Evolutionary conservation across 2,888 invertebrate species (phyloP).

Genomic region (Sicus ferrugineus): DNA sequence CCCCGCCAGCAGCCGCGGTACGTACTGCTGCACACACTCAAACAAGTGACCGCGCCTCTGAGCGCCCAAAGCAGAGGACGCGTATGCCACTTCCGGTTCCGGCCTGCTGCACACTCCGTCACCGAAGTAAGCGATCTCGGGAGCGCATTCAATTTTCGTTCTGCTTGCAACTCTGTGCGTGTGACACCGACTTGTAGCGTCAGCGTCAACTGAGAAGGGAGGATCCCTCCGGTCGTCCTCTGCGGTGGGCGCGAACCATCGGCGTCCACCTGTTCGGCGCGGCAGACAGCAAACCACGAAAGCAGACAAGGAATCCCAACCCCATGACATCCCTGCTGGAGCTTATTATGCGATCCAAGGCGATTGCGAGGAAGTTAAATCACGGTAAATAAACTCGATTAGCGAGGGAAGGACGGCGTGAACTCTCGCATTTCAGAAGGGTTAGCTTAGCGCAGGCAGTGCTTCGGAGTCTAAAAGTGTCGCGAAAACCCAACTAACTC

Average conservation of each 20-base stretch:
- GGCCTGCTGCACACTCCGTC: background rate
- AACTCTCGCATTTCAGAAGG: too few species aligned
- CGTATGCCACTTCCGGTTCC: conserved; percentile 13
- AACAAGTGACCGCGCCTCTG: background rate
- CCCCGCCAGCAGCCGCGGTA: background rate
- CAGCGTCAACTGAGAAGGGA: too few species aligned
- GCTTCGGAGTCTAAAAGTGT: too few species aligned
- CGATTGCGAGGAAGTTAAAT: conserved; percentile 62
- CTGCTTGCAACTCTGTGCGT: too few species aligned
- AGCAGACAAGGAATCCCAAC: conserved; percentile 28
- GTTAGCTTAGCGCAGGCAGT: too few species aligned
- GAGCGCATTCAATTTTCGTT: background rate
- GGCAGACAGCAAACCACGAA: background rate
- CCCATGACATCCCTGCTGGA: conserved; percentile 58
- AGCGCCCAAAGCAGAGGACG: background rate
- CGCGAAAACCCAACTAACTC: too few species aligned
- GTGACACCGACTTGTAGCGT: too few species aligned
- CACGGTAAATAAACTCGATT: conserved; percentile 54
- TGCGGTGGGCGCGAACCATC: too few species aligned
- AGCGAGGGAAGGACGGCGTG: too few species aligned
- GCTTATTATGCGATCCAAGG: conserved; percentile 64
- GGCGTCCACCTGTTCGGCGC: too few species aligned
- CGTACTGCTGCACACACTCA: background rate
- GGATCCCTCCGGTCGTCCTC: too few species aligned
- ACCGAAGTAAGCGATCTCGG: too few species aligned